Evolutionary conservation across 2,888 invertebrate species (phyloP).

Genomic region (Drosophila picticornis): DNA sequence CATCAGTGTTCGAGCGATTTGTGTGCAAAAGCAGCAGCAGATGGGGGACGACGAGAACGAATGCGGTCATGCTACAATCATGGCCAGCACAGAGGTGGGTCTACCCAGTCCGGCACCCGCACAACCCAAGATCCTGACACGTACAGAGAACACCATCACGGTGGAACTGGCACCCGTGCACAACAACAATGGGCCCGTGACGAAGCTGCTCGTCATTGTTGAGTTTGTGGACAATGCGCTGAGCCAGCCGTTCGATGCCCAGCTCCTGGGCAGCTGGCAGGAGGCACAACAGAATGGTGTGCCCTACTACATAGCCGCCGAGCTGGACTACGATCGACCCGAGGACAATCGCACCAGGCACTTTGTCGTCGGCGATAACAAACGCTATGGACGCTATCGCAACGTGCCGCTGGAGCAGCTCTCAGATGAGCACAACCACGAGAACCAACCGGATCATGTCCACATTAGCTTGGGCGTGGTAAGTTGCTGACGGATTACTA

Average conservation of each 20-base stretch:
- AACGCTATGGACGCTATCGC: constrained; percentile 90
- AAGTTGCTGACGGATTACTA: constrained; percentile 84
- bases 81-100: constrained; percentile 90
- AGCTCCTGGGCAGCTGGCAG: constrained; percentile 88
- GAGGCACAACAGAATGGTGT: constrained; percentile 89
- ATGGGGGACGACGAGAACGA: constrained; percentile 21
- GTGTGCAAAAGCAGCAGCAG: constrained; percentile 76
- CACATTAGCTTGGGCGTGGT: constrained; percentile 90
- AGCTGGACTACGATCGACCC: constrained; percentile 88
- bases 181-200: constrained; percentile 92
- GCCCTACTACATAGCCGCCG: constrained; percentile 93
- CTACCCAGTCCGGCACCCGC: constrained; percentile 90
- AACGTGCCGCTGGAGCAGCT: constrained; percentile 89
- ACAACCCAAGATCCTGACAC: constrained; percentile 88
- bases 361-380: constrained; percentile 92
- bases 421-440: constrained; percentile 46
- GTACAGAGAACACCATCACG: constrained; percentile 88
- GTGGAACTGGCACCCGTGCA: constrained; percentile 89
- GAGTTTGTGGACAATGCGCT: constrained; percentile 89
- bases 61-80: constrained; percentile 87
- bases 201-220: constrained; percentile 90
- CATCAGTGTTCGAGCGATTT: constrained; percentile 89
- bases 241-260: constrained; percentile 88
- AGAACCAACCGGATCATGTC: constrained; percentile 87
- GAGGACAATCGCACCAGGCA: constrained; percentile 87